Percentiles rank a stretch among this genome's conserved stretches.
phyloP scores from a whole-genome alignment of 2,888 invertebrate genomes.

The Nipponacmea schrenckii region DNA sequence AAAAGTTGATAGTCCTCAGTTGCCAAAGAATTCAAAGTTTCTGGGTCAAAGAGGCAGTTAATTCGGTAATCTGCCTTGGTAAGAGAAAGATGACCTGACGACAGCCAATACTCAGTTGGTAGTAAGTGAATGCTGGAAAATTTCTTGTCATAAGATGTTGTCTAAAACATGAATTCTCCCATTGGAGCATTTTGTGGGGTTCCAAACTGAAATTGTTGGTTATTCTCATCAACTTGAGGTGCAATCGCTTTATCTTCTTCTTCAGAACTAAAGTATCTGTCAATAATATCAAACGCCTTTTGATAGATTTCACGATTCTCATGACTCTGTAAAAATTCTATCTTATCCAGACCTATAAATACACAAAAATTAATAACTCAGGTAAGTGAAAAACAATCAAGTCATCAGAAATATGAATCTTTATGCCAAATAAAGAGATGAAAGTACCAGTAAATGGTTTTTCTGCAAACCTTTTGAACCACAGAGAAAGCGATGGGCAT shows the following conservation, averaged over 20 bases:
- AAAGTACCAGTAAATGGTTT: too few species aligned
- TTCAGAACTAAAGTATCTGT: constrained; percentile 93
- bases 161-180: constrained; percentile 57
- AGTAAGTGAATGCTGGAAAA: constrained; percentile 1
- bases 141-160: not conserved
- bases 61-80: not conserved
- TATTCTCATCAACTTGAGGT: constrained; percentile 74
- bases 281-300: constrained; percentile 96
- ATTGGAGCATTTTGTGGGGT: constrained; percentile 48
- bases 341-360: constrained; percentile 84
- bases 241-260: constrained; percentile 77
- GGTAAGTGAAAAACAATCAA: too few species aligned
- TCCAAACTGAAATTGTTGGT: constrained; percentile 58
- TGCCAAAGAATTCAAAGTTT: not conserved
- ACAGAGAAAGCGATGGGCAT: too few species aligned
- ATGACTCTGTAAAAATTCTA: constrained; percentile 96
- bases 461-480: too few species aligned
- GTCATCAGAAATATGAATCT: too few species aligned
- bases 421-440: too few species aligned
- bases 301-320: constrained; percentile 97
- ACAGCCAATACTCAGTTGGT: not conserved
- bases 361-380: constrained; percentile 10
- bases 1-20: not conserved
- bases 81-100: not conserved
- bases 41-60: too few species aligned